These are phyloP conservation scores for Catonia carolina DNA, from an alignment of 2,888 invertebrate genomes.

Conservation along the genomic window DNA sequence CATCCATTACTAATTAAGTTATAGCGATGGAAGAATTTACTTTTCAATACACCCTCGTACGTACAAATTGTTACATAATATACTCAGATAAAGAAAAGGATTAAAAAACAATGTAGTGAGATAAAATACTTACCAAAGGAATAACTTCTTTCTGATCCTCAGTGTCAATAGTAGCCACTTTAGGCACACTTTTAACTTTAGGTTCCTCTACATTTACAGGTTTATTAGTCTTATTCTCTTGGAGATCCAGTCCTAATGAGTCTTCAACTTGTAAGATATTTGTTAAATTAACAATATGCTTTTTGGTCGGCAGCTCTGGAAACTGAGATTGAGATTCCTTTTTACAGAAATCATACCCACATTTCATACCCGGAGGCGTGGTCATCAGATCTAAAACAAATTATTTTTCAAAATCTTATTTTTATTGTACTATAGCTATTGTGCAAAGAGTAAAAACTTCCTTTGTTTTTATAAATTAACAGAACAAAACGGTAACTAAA, in stretches of 20 bases:
- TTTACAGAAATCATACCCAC: constrained; percentile 24
- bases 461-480: too few relatives aligned
- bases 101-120: not conserved
- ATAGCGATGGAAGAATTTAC: too few relatives aligned
- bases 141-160: constrained; percentile 28
- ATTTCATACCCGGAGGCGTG: constrained; percentile 38
- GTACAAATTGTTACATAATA: too few relatives aligned
- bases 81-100: too few relatives aligned
- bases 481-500: too few relatives aligned
- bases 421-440: too few relatives aligned
- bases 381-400: constrained; percentile 52
- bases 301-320: constrained; percentile 26
- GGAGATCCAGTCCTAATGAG: constrained; percentile 11
- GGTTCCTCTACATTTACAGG: constrained; percentile 6
- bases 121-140: constrained; percentile 20
- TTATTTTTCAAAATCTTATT: constrained; percentile 42
- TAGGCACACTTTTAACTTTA: not conserved
- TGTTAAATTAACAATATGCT: constrained; percentile 25
- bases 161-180: constrained; percentile 5
- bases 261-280: constrained; percentile 25
- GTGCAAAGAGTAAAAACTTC: too few relatives aligned
- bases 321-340: constrained; percentile 30
- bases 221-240: constrained; percentile 7
- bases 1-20: too few relatives aligned
- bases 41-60: too few relatives aligned